phyloP scores from a whole-genome alignment of 1,140 invertebrate species.

The Drosophila ironensis region DNA sequence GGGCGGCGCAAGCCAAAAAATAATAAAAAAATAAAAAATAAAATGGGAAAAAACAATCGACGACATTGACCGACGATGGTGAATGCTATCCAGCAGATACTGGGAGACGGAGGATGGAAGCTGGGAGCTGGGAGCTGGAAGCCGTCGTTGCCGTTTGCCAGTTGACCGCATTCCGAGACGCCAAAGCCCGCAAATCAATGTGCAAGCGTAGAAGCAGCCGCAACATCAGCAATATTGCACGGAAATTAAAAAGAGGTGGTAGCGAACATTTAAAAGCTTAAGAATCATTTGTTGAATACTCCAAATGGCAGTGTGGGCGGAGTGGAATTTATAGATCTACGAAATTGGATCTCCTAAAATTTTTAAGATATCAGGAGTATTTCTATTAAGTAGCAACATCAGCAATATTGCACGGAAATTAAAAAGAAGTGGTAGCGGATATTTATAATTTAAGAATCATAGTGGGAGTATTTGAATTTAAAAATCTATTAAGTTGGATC shows the following conservation, averaged over 20 bases:
- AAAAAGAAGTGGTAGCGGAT: background rate
- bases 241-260: background rate
- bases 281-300: too few species aligned
- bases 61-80: conserved; percentile 61
- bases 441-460: too few species aligned
- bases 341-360: too few species aligned
- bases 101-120: background rate
- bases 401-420: background rate
- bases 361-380: too few species aligned
- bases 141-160: conserved; percentile 48
- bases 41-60: conserved; percentile 40
- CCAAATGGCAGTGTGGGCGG: too few species aligned
- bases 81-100: background rate
- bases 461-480: too few species aligned
- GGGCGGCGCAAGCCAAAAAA: conserved; percentile 32
- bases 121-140: conserved; percentile 28
- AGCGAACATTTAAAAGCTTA: too few species aligned
- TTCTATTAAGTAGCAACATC: conserved; percentile 1
- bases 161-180: conserved; percentile 68
- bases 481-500: too few species aligned
- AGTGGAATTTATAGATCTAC: too few species aligned
- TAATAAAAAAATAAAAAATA: too few species aligned
- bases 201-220: conserved; percentile 52
- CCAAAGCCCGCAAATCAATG: conserved; percentile 65
- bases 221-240: conserved; percentile 1